Evolutionary conservation across 2,797 vertebrate species (phyloP).

Genomic region (Sorex maritimensis): DNA sequence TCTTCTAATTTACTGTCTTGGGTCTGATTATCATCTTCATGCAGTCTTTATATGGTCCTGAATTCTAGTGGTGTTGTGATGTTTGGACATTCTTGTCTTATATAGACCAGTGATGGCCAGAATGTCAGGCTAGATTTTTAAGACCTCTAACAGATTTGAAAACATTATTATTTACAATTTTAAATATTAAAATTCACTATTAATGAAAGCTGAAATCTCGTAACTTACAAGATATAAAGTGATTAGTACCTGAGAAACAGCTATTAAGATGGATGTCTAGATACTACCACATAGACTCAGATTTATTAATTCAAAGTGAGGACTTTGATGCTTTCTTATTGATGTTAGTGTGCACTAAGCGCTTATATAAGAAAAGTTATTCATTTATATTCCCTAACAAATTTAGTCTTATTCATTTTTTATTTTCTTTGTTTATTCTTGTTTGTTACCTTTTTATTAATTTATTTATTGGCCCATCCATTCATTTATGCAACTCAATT

Average conservation of each 20-base stretch:
- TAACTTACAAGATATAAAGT: background rate
- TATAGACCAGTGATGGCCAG: background rate
- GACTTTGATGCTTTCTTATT: conserved; percentile 39
- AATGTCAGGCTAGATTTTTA: background rate
- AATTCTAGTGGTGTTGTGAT: background rate
- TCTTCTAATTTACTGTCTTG: background rate
- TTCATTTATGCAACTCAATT: background rate
- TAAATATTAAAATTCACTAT: conserved; percentile 41
- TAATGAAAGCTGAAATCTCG: conserved; percentile 7
- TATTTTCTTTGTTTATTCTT: conserved; percentile 58
- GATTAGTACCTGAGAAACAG: conserved; percentile 37
- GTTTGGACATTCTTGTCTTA: conserved; percentile 17
- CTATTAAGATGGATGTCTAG: background rate
- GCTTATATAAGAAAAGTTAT: conserved; percentile 50
- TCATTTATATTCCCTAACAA: conserved; percentile 53
- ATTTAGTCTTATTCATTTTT: conserved; percentile 58
- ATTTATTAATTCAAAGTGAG: conserved; percentile 60
- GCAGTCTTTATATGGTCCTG: background rate
- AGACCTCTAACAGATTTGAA: background rate
- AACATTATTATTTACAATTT: conserved; percentile 39
- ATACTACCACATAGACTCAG: background rate
- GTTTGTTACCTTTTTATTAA: conserved; percentile 67
- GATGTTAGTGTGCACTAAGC: conserved; percentile 52
- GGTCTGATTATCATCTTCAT: conserved; percentile 42
- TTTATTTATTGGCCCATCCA: conserved; percentile 53